These are phyloP conservation scores for Calidris pygmaea DNA, from an alignment of 2,113 vertebrate species.

Conservation along the genomic window DNA sequence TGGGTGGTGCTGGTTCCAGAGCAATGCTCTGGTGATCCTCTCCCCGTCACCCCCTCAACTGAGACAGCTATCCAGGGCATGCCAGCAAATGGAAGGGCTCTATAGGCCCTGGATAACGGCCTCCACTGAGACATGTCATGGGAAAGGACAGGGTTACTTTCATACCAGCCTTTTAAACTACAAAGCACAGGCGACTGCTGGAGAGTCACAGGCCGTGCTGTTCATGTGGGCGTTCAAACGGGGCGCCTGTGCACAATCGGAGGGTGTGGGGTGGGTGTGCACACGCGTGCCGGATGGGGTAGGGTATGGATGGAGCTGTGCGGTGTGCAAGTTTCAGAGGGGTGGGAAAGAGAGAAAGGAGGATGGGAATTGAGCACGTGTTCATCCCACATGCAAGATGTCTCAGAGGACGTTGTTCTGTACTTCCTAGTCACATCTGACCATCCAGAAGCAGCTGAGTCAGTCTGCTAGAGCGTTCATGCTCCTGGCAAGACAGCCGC, in stretches of 20 bases:
- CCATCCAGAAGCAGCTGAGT: conserved; percentile 14
- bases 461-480: background rate
- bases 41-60: fast-evolving
- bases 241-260: fast-evolving
- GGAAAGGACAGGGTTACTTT: background rate
- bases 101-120: fast-evolving
- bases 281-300: background rate
- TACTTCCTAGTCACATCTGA: background rate
- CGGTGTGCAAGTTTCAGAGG: background rate
- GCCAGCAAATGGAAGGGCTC: background rate
- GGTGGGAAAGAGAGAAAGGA: background rate
- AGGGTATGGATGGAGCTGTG: background rate
- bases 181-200: background rate
- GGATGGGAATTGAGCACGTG: background rate
- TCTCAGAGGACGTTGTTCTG: conserved; percentile 1
- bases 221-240: fast-evolving
- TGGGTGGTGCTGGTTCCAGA: background rate
- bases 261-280: fast-evolving
- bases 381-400: background rate
- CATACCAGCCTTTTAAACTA: background rate
- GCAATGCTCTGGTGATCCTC: background rate
- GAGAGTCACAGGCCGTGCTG: fast-evolving
- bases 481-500: background rate
- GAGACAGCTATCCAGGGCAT: background rate
- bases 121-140: fast-evolving